These are phyloP conservation scores for Cheirogaleus major DNA, from an alignment of 2,797 vertebrate species.

Conservation along the genomic window DNA sequence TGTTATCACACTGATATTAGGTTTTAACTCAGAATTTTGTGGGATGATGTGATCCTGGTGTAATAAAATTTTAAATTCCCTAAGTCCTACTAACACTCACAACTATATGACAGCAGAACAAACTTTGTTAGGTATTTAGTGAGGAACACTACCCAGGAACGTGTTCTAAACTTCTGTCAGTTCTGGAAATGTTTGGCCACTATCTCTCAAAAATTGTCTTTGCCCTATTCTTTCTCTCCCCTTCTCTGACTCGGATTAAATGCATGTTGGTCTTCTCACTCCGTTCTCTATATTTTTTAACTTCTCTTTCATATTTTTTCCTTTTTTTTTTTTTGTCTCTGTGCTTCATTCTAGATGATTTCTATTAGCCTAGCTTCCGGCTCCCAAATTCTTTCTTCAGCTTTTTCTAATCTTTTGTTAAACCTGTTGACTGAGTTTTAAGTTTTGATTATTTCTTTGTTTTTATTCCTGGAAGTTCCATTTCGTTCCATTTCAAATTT, in stretches of 20 bases:
- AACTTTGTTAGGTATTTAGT: not conserved
- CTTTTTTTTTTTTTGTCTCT: not conserved
- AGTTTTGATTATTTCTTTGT: not conserved
- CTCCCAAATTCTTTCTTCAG: conserved; percentile 43
- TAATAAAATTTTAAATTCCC: conserved; percentile 22
- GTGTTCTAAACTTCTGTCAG: not conserved
- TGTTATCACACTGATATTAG: conserved; percentile 16
- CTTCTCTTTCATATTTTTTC: not conserved
- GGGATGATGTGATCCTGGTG: not conserved
- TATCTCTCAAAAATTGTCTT: not conserved
- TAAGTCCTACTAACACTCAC: conserved; percentile 19
- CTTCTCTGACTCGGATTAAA: not conserved
- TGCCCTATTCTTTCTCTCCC: not conserved
- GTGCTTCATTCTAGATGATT: not conserved
- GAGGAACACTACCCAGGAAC: not conserved
- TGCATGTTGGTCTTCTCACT: not conserved
- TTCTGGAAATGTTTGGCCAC: not conserved
- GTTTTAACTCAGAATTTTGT: not conserved
- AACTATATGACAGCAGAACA: not conserved
- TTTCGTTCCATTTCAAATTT: conserved; percentile 8
- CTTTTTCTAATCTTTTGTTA: not conserved
- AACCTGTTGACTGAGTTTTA: not conserved
- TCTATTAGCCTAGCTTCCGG: not conserved
- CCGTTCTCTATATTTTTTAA: not conserved
- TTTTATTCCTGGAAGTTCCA: not conserved